Evolutionary conservation across 2,888 invertebrate species (phyloP), one percentile per base, ranked within the genome.

Genomic region (Augochlorella aurata): DNA sequence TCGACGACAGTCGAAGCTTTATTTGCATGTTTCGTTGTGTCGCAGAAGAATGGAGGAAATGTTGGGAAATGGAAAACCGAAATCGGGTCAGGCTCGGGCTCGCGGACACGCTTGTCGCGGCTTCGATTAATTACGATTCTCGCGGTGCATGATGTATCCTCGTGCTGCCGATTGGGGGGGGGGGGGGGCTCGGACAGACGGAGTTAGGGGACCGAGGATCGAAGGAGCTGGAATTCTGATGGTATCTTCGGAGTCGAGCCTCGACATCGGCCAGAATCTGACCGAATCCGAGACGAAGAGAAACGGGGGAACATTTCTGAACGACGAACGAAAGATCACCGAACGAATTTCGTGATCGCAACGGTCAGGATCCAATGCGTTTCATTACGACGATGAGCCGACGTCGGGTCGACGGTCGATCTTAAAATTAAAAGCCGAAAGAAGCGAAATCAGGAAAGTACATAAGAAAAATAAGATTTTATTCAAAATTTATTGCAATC

Each of bases 1-100:
- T 63, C 45, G 85, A 86, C 85, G 85, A 82, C 84, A 83, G 85
- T 84, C 82, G 79, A 83, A 78, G 82, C 89, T 91, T 91, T 89
- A 88, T 90, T 82, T 70, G 89, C 89, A 89, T 85, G 87, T 89
- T 91, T 91, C 89, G 90, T 92, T 90, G 87, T 89, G 89, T 90
- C 3, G 24, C 16, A 90, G 90, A 91, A 92, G 91, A 90, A 29
- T 24, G n/a, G 10, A 5, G 12, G 8, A 14, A 16, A 5, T 21
- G 45, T 3, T 63, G 91, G 91, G 45, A 49, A 89, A 88, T 87
- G 89, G 89, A 90, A 90, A 89, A 89, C 87, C 89, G 89, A 89
- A 18, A 18, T 61, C 24, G 83, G 65, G 84, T 79, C 82, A 79
- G 74, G 84, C 87, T 80, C 89, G 85, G 87, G 87, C 87, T 86